Percentiles rank a stretch among this genome's conserved stretches.
Evolutionary conservation across 2,888 invertebrate genomes (phyloP).

Genomic region (Elegia similella): DNA sequence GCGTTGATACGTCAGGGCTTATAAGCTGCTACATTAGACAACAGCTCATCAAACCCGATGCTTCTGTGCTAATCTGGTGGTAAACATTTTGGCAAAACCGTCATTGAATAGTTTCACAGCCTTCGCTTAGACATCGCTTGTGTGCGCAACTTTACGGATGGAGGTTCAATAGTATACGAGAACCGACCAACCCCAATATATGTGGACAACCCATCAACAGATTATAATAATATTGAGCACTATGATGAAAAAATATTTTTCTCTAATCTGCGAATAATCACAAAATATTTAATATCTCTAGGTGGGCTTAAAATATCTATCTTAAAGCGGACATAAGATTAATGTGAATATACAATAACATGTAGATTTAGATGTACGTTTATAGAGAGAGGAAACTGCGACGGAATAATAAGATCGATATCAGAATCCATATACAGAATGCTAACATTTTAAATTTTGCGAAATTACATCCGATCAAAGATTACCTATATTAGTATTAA

Average conservation of each 20-base stretch:
- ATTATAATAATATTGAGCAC: slow-evolving; percentile 57
- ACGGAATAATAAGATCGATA: slow-evolving; percentile 28
- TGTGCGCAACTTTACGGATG: background rate
- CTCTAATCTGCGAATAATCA: slow-evolving; percentile 71
- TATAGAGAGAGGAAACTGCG: slow-evolving; percentile 43
- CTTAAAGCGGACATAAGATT: slow-evolving; percentile 53
- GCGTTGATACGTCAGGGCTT: no score
- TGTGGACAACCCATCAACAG: slow-evolving; percentile 10
- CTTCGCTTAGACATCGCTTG: background rate
- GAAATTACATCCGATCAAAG: background rate
- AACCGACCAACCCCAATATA: background rate
- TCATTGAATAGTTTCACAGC: no score
- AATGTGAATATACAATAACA: slow-evolving; percentile 46
- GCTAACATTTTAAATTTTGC: background rate
- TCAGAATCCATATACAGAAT: background rate
- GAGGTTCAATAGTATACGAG: background rate
- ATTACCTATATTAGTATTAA: background rate
- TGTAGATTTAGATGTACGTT: slow-evolving; percentile 23
- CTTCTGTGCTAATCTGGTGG: no score
- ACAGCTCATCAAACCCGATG: no score
- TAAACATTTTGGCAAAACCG: no score
- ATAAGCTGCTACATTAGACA: no score
- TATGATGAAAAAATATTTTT: slow-evolving; percentile 73
- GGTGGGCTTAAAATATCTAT: slow-evolving; percentile 58
- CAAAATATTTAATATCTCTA: slow-evolving; percentile 63